Conservation (phyloP, 1,140 invertebrate genomes). For the Meloidogyne chitwoodi region DNA sequence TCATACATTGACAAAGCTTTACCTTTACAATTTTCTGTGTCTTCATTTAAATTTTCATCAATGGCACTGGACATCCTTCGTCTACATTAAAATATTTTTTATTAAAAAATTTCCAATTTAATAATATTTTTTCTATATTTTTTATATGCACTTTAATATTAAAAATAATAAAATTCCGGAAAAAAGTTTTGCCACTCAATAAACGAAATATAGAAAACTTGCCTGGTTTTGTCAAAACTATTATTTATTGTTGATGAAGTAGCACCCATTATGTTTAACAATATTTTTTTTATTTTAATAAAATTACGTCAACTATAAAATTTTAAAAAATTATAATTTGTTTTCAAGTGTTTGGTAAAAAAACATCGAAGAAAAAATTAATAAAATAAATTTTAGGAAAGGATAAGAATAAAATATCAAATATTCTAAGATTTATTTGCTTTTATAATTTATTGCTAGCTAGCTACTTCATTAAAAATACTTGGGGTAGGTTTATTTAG, state of each 20-base stretch:
- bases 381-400: neutral
- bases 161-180: no score
- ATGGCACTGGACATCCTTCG: neutral
- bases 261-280: conserved; percentile 3
- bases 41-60: neutral
- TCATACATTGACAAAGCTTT: conserved; percentile 21
- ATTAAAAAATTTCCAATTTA: neutral
- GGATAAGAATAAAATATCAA: neutral
- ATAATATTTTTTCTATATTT: no score
- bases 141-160: no score
- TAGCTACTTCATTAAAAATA: neutral
- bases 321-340: neutral
- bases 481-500: neutral
- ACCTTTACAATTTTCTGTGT: neutral
- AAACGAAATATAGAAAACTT: neutral
- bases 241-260: conserved; percentile 3
- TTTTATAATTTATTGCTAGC: neutral
- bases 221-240: neutral
- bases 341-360: neutral
- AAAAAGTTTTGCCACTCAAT: no score
- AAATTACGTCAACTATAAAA: neutral
- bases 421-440: neutral
- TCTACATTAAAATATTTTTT: neutral
- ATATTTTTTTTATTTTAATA: neutral
- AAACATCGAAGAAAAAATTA: no score